phyloP scores from a whole-genome alignment of 1,140 invertebrate species.

The Habropoda laboriosa region DNA sequence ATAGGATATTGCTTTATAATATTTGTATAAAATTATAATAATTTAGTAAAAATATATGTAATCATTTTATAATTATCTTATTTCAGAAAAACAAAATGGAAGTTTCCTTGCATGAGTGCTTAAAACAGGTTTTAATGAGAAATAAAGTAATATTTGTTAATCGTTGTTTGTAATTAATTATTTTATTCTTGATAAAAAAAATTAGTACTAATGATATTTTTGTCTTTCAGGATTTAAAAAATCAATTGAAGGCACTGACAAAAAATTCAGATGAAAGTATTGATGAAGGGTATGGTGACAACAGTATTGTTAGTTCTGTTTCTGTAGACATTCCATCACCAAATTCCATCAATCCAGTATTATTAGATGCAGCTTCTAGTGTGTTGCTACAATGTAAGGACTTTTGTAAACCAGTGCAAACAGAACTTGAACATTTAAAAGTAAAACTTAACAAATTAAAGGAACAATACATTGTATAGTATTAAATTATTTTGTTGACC shows the following conservation, averaged over 20 bases:
- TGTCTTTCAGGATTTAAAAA: conserved; percentile 64
- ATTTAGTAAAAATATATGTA: background rate
- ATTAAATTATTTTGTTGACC: background rate
- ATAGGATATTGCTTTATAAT: conserved; percentile 8
- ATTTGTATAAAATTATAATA: background rate
- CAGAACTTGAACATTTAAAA: conserved; percentile 69
- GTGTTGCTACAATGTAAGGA: conserved; percentile 71
- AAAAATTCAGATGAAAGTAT: conserved; percentile 71
- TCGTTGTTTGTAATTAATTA: background rate
- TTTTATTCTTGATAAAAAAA: background rate
- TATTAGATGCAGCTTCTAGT: conserved; percentile 68
- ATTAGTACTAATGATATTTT: background rate
- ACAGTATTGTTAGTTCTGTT: conserved; percentile 44
- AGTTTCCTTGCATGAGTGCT: conserved; percentile 55
- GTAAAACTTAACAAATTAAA: conserved; percentile 65
- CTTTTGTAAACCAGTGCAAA: conserved; percentile 71
- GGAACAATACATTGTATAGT: conserved; percentile 31
- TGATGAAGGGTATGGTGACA: conserved; percentile 74
- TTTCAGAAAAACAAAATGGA: conserved; percentile 67
- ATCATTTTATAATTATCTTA: conserved; percentile 13
- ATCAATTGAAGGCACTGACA: conserved; percentile 60
- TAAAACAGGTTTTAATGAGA: conserved; percentile 63
- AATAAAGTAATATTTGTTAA: conserved; percentile 62
- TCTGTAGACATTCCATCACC: conserved; percentile 68
- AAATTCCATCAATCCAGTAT: conserved; percentile 67